A percentile compares a stretch with the other conserved stretches of the same genome.
phyloP scores from a whole-genome alignment of 2,113 vertebrate genomes.

The Anarrhichthys ocellatus region DNA sequence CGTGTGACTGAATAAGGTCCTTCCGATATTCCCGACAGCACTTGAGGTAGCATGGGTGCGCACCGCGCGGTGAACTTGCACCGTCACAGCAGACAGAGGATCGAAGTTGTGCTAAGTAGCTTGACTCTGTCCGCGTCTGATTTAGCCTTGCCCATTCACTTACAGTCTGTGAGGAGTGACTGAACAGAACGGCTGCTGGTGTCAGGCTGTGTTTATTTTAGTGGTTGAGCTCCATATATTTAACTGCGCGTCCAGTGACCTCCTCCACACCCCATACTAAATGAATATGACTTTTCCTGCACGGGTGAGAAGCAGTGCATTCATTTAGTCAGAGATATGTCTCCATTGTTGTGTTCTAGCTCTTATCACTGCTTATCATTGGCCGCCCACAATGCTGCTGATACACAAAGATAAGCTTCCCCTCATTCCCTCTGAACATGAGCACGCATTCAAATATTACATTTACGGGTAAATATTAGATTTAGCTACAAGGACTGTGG shows the following conservation, averaged over 20 bases:
- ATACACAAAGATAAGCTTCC: not conserved
- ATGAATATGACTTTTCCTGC: not conserved
- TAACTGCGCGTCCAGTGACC: not conserved
- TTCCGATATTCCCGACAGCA: not conserved
- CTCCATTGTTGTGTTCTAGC: no score
- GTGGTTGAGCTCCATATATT: not conserved
- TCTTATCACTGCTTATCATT: not conserved
- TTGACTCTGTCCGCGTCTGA: not conserved
- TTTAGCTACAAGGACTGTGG: not conserved
- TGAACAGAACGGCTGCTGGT: not conserved
- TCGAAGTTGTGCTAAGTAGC: conserved; percentile 62
- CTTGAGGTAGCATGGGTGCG: conserved; percentile 27
- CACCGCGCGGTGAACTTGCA: conserved; percentile 44
- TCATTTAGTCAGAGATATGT: not conserved
- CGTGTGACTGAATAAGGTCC: not conserved
- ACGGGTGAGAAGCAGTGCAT: no score
- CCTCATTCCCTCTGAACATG: no score
- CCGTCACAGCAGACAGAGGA: conserved; percentile 45
- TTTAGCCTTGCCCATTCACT: conserved; percentile 20
- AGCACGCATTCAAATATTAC: not conserved
- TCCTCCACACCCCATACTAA: not conserved
- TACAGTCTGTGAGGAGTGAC: not conserved
- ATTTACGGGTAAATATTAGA: not conserved
- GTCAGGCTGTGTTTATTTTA: not conserved
- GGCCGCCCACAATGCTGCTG: not conserved